Evolutionary conservation across 2,113 vertebrate genomes (phyloP).

Genomic region (Fulmarus glacialis): DNA sequence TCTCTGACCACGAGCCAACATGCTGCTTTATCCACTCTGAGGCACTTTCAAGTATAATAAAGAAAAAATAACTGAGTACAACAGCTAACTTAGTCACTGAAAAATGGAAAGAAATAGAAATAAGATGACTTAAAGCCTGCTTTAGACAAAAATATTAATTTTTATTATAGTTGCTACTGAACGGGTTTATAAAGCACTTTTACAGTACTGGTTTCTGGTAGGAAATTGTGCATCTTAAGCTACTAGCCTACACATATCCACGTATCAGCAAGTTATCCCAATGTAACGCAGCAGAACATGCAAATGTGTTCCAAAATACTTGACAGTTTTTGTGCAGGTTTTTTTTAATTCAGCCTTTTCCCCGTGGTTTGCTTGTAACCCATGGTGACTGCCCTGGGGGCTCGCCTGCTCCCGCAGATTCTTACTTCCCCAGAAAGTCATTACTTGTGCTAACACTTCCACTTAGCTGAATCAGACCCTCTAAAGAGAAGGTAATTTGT

Average conservation of each 20-base stretch:
- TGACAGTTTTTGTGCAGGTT: background rate
- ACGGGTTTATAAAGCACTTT: background rate
- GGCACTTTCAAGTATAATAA: background rate
- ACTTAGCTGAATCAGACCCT: slow-evolving; percentile 14
- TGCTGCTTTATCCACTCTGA: background rate
- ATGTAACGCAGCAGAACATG: background rate
- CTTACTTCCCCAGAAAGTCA: background rate
- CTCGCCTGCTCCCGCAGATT: background rate
- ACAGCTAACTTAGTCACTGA: background rate
- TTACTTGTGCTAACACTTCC: background rate
- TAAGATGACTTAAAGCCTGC: background rate
- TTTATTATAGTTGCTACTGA: background rate
- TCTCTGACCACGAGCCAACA: background rate
- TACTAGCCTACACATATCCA: background rate
- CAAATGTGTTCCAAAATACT: background rate
- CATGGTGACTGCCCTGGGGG: background rate
- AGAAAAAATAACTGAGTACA: background rate
- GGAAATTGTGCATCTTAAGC: background rate
- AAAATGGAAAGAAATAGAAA: background rate
- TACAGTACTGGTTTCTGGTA: background rate
- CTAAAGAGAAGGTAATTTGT: background rate
- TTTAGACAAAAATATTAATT: background rate
- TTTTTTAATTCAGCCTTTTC: background rate
- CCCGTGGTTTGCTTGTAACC: background rate
- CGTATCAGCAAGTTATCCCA: background rate